Evolutionary conservation across 1,140 invertebrate genomes (phyloP).

Genomic region (Drosophila jambulina): DNA sequence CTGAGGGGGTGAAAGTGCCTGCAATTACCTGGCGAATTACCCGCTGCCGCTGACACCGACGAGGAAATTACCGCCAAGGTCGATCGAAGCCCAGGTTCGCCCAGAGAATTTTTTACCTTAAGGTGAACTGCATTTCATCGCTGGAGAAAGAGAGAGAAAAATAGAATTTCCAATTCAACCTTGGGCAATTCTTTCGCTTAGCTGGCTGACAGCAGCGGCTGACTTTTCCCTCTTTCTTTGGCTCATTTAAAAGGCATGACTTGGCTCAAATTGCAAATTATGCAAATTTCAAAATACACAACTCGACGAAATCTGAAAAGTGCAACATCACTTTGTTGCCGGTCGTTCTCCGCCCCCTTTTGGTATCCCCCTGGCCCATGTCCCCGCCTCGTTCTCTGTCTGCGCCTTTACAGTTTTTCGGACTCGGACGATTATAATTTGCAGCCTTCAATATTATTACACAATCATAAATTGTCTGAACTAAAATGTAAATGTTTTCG

Average conservation of each 20-base stretch:
- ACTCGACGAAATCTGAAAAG: constrained; percentile 39
- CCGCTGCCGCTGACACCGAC: constrained; percentile 13
- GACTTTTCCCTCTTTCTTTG: constrained; percentile 33
- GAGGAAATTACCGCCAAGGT: constrained; percentile 63
- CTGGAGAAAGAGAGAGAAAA: constrained; percentile 19
- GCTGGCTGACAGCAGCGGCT: constrained; percentile 19
- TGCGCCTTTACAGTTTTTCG: constrained; percentile 33
- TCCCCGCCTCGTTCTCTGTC: not conserved
- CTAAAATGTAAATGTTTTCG: constrained; percentile 42
- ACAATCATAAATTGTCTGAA: constrained; percentile 58
- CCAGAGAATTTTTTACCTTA: constrained; percentile 45
- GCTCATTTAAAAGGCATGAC: constrained; percentile 64
- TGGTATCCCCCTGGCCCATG: not conserved
- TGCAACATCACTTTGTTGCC: constrained; percentile 63
- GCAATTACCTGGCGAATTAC: constrained; percentile 45
- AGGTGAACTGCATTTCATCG: constrained; percentile 56
- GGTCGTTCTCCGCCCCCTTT: constrained; percentile 5
- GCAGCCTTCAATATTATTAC: constrained; percentile 59
- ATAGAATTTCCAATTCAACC: constrained; percentile 39
- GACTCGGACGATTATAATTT: constrained; percentile 46
- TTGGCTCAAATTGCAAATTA: constrained; percentile 60
- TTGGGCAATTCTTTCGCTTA: constrained; percentile 44
- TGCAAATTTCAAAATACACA: constrained; percentile 58
- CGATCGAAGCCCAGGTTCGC: constrained; percentile 24
- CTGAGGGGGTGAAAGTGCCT: constrained; percentile 70